phyloP scores from a whole-genome alignment of 1,140 invertebrate species.

The Chymomyza costata region DNA sequence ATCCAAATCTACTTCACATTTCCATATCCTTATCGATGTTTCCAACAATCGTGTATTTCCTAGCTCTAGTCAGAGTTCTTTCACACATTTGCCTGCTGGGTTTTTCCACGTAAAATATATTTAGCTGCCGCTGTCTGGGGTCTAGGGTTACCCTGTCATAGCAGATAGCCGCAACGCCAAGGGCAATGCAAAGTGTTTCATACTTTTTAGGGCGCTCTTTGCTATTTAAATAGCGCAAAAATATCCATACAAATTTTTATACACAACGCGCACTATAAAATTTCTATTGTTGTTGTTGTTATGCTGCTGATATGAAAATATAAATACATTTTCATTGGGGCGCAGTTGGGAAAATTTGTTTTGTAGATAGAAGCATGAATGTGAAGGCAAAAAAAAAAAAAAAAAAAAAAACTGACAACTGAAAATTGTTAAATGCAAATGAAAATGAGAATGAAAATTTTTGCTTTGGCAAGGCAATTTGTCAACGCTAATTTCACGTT shows the following conservation, averaged over 20 bases:
- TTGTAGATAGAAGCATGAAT: not conserved
- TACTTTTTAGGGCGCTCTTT: slow-evolving; percentile 34
- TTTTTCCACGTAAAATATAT: too few relatives aligned
- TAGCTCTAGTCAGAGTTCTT: too few relatives aligned
- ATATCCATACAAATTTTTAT: slow-evolving; percentile 39
- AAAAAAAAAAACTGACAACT: too few relatives aligned
- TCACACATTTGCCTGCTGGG: too few relatives aligned
- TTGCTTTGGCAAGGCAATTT: slow-evolving; percentile 53
- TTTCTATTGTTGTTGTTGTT: too few relatives aligned
- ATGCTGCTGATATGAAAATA: too few relatives aligned
- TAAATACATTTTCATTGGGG: slow-evolving; percentile 30
- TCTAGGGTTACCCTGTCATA: too few relatives aligned
- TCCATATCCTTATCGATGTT: too few relatives aligned
- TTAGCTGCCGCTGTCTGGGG: too few relatives aligned
- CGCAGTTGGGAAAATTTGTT: too few relatives aligned
- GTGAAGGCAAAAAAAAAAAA: not conserved
- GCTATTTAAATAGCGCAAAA: slow-evolving; percentile 43
- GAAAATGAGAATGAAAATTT: slow-evolving; percentile 16
- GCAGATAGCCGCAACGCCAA: slow-evolving; percentile 33
- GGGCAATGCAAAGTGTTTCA: slow-evolving; percentile 38
- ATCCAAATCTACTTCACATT: too few relatives aligned
- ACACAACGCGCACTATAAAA: slow-evolving; percentile 12
- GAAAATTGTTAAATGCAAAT: slow-evolving; percentile 26
- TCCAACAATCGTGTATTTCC: too few relatives aligned
- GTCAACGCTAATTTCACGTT: slow-evolving; percentile 62